These are phyloP conservation scores for Dreissena polymorpha DNA, from an alignment of 1,140 invertebrate species.

Conservation along the genomic window DNA sequence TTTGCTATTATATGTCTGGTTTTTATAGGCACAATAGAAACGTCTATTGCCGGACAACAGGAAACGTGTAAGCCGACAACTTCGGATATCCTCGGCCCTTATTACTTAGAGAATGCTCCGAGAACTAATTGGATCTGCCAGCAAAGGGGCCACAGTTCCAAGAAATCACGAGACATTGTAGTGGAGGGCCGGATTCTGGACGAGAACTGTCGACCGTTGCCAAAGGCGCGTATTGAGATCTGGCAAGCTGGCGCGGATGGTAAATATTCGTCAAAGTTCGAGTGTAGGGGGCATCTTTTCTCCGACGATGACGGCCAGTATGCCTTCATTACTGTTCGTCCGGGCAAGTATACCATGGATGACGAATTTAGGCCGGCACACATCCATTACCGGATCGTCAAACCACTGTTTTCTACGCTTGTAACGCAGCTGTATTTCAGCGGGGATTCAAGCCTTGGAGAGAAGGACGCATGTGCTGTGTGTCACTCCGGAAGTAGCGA, in stretches of 20 bases:
- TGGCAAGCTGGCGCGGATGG: slow-evolving; percentile 50
- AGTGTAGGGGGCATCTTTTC: slow-evolving; percentile 40
- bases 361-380: slow-evolving; percentile 41
- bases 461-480: slow-evolving; percentile 31
- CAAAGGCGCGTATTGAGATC: slow-evolving; percentile 38
- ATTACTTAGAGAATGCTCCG: slow-evolving; percentile 39
- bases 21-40: too few relatives aligned
- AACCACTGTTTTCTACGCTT: slow-evolving; percentile 27
- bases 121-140: slow-evolving; percentile 33
- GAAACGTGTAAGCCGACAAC: slow-evolving; percentile 41
- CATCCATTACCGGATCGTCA: slow-evolving; percentile 44
- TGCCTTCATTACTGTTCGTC: slow-evolving; percentile 43
- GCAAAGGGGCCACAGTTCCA: background rate
- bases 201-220: slow-evolving; percentile 34
- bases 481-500: slow-evolving; percentile 32
- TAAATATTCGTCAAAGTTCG: slow-evolving; percentile 34
- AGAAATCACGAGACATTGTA: slow-evolving; percentile 18
- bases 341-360: slow-evolving; percentile 45
- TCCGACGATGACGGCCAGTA: slow-evolving; percentile 37
- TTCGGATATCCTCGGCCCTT: slow-evolving; percentile 49
- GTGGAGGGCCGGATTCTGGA: slow-evolving; percentile 44
- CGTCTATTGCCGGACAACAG: background rate
- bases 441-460: slow-evolving; percentile 48
- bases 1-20: too few relatives aligned
- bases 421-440: slow-evolving; percentile 53